Base-by-base conservation (phyloP, 2,113 vertebrate genomes). In the Grantiella picta region DNA sequence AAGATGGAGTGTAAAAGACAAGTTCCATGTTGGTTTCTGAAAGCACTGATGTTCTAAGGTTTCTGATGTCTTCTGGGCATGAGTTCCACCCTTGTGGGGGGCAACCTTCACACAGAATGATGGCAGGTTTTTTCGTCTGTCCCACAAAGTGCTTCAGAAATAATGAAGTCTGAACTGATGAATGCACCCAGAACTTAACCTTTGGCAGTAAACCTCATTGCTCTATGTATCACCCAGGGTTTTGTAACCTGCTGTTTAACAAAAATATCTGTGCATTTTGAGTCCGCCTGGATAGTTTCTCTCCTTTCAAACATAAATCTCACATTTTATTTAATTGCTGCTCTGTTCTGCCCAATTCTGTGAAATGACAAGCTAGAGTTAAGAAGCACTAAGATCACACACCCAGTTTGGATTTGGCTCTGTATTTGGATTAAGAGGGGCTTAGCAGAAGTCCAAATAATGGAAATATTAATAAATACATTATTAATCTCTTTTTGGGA, bases 31-130 rank as follows among this genome's bases (percentile, higher is more conserved):
- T 83, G 68, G 63, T 71, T 95, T 95, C 82, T 83, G 85, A 94
- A 93, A 63, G 70, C 70, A 72, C 61, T 27, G 87, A 91, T 36
- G 38, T 95, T 95, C 78, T 92, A 61, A 89, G 63, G 44, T 84
- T 95, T 94, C 84, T 94, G 89, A 95, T 87, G 86, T 88, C 87
- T 77, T 95, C 82, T 91, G 71, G 66, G 85, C 2, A 0, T 73
- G 75, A 95, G 75, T 81, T 95, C 71, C 36, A 71, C 31, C 35
- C 52, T 86, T 53, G 36, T 0, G 1, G 85, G 86, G 71, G n/a
- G 36, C 16, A 11, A 6, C 8, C 15, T 82, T 94, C 94, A 95
- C 71, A 57, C n/a, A 69, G 57, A 94, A 47, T 9, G 44, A 40
- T 3, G 14, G 20, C 47, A 88, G 75, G 8, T 7, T 80, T 91